These are phyloP conservation scores for Hymenochirus boettgeri DNA, from an alignment of 2,113 vertebrate genomes.

Conservation along the genomic window DNA sequence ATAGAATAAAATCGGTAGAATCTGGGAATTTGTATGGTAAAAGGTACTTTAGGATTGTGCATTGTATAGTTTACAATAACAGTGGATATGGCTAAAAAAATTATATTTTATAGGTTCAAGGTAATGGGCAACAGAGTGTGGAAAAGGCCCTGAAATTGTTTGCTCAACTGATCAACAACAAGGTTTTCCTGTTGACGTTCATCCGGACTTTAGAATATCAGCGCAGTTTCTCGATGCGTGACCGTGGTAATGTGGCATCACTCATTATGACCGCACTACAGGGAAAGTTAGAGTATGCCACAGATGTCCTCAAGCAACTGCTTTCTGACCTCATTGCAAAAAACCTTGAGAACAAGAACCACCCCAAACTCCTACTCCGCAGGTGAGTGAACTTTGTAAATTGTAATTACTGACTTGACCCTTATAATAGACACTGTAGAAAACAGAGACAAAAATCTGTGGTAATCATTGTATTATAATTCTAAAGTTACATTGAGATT, in stretches of 20 bases:
- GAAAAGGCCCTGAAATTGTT: constrained; percentile 97
- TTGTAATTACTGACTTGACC: no score
- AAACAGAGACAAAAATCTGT: no score
- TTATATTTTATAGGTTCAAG: constrained; percentile 74
- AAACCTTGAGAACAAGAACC: constrained; percentile 98
- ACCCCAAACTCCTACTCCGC: constrained; percentile 93
- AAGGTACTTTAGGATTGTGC: no score
- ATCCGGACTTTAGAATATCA: constrained; percentile 93
- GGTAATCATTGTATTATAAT: no score
- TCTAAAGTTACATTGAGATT: no score
- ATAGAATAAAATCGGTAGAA: no score
- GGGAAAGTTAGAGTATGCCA: constrained; percentile 92
- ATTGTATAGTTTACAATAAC: no score
- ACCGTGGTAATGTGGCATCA: constrained; percentile 93
- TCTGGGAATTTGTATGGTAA: no score
- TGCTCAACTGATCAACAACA: constrained; percentile 96
- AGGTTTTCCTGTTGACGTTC: constrained; percentile 93
- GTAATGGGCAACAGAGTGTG: constrained; percentile 89
- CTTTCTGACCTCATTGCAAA: constrained; percentile 94
- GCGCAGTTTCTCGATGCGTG: constrained; percentile 97
- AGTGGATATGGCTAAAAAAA: no score
- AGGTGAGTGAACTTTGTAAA: constrained; percentile 62
- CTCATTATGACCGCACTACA: constrained; percentile 97
- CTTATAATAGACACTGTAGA: no score
- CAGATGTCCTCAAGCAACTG: constrained; percentile 93